These are phyloP conservation scores for Hippocampus mohnikei DNA, from an alignment of 2,113 vertebrate genomes.

Conservation along the genomic window DNA sequence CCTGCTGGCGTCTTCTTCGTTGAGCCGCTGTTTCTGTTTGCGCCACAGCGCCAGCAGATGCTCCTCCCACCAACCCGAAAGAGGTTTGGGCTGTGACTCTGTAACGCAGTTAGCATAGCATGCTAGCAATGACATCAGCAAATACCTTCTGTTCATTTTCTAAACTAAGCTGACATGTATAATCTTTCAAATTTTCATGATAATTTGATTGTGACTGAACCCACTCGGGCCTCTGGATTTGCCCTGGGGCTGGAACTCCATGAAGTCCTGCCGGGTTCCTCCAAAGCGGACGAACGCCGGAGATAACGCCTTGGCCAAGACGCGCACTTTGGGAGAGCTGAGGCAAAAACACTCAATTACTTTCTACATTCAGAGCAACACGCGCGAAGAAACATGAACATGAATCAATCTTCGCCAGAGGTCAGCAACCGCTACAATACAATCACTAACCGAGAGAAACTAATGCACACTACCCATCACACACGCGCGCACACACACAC, in stretches of 20 bases:
- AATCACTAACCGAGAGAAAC: no score
- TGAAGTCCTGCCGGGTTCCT: conserved; percentile 87
- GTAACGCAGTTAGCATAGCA: background rate
- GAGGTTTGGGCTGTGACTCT: background rate
- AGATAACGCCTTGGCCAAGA: conserved; percentile 76
- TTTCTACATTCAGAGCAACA: no score
- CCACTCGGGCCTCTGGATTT: background rate
- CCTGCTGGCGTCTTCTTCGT: conserved; percentile 51
- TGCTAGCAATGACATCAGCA: background rate
- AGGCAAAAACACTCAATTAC: background rate
- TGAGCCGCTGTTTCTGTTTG: conserved; percentile 41
- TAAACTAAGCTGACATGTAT: no score
- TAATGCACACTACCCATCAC: no score
- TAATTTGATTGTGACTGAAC: background rate
- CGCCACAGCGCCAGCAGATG: conserved; percentile 60
- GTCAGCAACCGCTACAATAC: no score
- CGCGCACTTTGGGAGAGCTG: conserved; percentile 81
- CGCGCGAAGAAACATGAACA: background rate
- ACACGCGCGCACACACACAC: no score
- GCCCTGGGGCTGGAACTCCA: conserved; percentile 78
- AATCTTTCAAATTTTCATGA: no score
- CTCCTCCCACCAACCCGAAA: conserved; percentile 47
- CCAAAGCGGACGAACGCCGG: conserved; percentile 90
- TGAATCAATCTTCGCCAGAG: background rate
- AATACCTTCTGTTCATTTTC: no score